Evolutionary conservation across 2,888 invertebrate genomes (phyloP), one percentile per base, ranked within the genome.

Genomic region (Diarsia mendica): DNA sequence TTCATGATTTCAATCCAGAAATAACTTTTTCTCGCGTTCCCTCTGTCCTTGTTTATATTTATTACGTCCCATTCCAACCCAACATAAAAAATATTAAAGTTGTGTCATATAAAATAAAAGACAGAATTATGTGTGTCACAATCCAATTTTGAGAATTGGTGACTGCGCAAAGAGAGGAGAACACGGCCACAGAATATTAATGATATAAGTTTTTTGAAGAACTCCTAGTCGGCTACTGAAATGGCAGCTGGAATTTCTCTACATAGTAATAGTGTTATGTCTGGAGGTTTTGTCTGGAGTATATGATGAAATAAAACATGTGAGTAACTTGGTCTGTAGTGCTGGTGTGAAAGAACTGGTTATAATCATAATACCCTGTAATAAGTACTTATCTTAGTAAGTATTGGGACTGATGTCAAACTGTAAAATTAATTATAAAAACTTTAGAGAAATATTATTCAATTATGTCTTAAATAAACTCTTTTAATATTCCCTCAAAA

Each of bases 121-220:
- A 73, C 61, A 73, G 61, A 74, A 75, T 83, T 87, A 83, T 80
- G 77, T 85, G 76, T 87, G 83, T 78, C 83, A 83, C 79, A 85
- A 87, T 77, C 81, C 79, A 87, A 86, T 87, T 86, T 79, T 77
- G 75, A 77, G 72, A 85, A 85, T 72, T 79, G 85, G 82, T 87
- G 80, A 77, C 75, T 77, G 75, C 48, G 82, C 87, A 86, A 79
- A 77, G 75, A 76, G 75, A 72, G 71, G 46, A 60, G 28, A 33
- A 68, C 39, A 69, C 83, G 74, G 55, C 72, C 71, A 65, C 74
- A 71, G 86, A 87, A 86, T 86, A 81, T 85, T 86, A 86, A 86
- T 79, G 86, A 78, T 65, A 67, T 44, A 83, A 75, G 80, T 83
- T 87, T 86, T 83, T 79, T 77, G 76, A 68, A 70, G 64, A 79